A percentile compares a stretch with the other conserved stretches of the same genome.
Conservation (phyloP, 1,140 invertebrate genomes). For the Leptopilina clavipes region DNA sequence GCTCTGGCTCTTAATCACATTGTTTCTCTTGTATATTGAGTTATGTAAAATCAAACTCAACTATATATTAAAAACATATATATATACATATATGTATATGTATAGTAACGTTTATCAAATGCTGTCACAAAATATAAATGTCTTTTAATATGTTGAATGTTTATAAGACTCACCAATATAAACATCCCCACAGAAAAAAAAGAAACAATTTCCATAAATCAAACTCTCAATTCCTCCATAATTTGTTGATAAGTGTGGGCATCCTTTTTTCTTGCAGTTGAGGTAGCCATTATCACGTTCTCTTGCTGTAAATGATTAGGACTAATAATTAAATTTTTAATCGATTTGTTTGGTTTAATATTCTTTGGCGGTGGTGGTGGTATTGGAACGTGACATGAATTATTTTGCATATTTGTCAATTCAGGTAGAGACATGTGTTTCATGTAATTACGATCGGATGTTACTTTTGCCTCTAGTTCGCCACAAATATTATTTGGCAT, state of each 20-base stretch:
- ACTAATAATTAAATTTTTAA: constrained; percentile 73
- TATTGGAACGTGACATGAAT: constrained; percentile 79
- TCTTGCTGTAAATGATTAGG: constrained; percentile 79
- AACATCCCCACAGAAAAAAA: background rate
- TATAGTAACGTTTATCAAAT: constrained; percentile 16
- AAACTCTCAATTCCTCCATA: constrained; percentile 88
- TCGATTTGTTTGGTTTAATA: constrained; percentile 77
- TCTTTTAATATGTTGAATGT: background rate
- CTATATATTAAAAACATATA: constrained; percentile 5
- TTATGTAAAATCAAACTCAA: background rate
- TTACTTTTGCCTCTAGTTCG: constrained; percentile 82
- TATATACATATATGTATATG: no score
- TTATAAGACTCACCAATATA: background rate
- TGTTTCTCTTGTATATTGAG: background rate
- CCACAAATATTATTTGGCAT: constrained; percentile 90
- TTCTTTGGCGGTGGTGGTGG: constrained; percentile 85
- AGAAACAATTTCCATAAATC: constrained; percentile 70
- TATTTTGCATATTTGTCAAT: constrained; percentile 84
- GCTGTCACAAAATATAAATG: background rate
- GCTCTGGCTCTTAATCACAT: constrained; percentile 11
- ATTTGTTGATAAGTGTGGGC: constrained; percentile 69
- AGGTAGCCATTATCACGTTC: constrained; percentile 73
- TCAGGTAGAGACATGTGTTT: constrained; percentile 86
- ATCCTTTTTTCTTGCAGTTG: constrained; percentile 80
- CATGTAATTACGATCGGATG: constrained; percentile 80